These are phyloP conservation scores for Acrocera orbiculus DNA, from an alignment of 2,888 invertebrate genomes.

Conservation along the genomic window DNA sequence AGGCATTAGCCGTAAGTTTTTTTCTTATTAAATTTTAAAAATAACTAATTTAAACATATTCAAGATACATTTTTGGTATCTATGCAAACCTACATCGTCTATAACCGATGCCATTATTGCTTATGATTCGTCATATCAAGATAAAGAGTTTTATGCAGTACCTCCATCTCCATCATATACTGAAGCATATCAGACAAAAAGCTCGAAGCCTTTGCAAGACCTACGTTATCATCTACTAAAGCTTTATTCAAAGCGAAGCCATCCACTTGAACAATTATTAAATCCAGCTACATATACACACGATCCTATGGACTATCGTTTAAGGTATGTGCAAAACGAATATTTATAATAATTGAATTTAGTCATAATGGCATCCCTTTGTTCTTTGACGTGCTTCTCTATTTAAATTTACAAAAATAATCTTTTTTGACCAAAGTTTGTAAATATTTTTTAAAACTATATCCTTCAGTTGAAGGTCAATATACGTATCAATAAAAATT, in stretches of 20 bases:
- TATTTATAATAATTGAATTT: too few relatives aligned
- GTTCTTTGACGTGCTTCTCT: too few relatives aligned
- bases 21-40: conserved; percentile 11
- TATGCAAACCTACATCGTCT: conserved; percentile 49
- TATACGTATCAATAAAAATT: too few relatives aligned
- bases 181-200: conserved; percentile 14
- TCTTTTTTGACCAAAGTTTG: too few relatives aligned
- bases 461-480: too few relatives aligned
- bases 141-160: conserved; percentile 25
- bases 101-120: conserved; percentile 52
- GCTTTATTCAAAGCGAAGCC: conserved; percentile 48
- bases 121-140: conserved; percentile 51
- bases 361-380: too few relatives aligned
- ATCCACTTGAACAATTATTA: conserved; percentile 46
- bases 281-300: conserved; percentile 59
- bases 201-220: conserved; percentile 36
- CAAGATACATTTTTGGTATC: conserved; percentile 39
- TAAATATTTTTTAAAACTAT: too few relatives aligned
- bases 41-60: too few relatives aligned
- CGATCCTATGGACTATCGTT: conserved; percentile 65
- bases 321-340: conserved; percentile 40
- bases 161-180: conserved; percentile 28
- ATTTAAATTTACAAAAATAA: too few relatives aligned
- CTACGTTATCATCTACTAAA: conserved; percentile 69
- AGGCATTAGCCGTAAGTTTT: conserved; percentile 47